These are phyloP conservation scores for Poecilia gillii DNA, from an alignment of 2,797 vertebrate genomes.

Conservation along the genomic window DNA sequence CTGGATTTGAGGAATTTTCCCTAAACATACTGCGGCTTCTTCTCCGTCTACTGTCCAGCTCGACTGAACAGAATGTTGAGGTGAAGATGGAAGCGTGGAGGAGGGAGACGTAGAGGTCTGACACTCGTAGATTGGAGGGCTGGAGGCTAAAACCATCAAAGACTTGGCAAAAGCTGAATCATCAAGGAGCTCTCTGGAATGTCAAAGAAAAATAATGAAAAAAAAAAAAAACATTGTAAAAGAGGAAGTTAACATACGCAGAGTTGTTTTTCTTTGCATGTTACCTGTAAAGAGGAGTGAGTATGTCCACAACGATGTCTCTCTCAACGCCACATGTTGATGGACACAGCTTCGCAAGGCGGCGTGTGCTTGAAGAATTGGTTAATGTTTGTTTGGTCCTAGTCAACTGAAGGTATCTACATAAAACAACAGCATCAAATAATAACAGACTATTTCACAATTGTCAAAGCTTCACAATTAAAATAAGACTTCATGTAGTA, in stretches of 20 bases:
- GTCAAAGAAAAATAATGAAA: background rate
- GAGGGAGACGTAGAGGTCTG: constrained; percentile 12
- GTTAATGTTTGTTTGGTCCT: constrained; percentile 9
- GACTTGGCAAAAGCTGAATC: constrained; percentile 80
- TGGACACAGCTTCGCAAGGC: background rate
- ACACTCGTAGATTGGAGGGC: constrained; percentile 81
- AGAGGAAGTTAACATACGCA: background rate
- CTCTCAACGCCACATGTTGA: constrained; percentile 31
- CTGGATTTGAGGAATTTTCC: background rate
- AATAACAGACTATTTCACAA: background rate
- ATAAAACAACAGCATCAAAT: constrained; percentile 1
- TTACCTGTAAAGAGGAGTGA: constrained; percentile 74
- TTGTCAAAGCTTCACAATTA: too few species aligned
- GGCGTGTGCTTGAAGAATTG: background rate
- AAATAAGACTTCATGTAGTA: background rate
- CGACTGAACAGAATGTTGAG: background rate
- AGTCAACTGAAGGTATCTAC: constrained; percentile 40
- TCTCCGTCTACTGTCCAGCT: constrained; percentile 5
- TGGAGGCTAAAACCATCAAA: constrained; percentile 67
- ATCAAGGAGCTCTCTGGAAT: constrained; percentile 83
- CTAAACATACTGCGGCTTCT: background rate
- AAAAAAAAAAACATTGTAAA: constrained; percentile 9
- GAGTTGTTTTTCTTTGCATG: background rate
- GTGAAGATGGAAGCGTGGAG: background rate
- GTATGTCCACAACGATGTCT: constrained; percentile 52